phyloP scores from a whole-genome alignment of 2,113 vertebrate genomes.

The Gymnocephalus cernua region DNA sequence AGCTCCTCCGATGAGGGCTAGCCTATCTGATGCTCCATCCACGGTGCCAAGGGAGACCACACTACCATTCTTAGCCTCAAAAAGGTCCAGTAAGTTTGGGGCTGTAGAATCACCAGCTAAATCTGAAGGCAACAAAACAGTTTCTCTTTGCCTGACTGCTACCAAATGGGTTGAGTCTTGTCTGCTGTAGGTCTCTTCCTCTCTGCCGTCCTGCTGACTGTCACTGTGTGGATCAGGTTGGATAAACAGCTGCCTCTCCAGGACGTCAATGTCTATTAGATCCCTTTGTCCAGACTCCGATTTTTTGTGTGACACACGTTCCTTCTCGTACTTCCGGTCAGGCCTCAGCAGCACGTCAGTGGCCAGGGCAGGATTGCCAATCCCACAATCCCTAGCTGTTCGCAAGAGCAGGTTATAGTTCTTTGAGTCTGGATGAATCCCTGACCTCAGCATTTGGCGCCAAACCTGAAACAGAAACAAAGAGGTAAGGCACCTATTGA shows the following conservation, averaged over 20 bases:
- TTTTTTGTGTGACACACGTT: conserved; percentile 29
- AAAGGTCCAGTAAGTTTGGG: conserved; percentile 88
- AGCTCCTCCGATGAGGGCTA: conserved; percentile 90
- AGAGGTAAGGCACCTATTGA: background rate
- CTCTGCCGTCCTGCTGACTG: background rate
- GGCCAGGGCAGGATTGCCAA: conserved; percentile 85
- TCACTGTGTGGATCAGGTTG: conserved; percentile 43
- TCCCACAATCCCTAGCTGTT: conserved; percentile 90
- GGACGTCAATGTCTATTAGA: conserved; percentile 74
- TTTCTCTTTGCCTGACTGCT: conserved; percentile 32
- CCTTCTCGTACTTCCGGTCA: background rate
- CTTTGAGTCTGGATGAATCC: conserved; percentile 84
- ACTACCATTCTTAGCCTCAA: conserved; percentile 15
- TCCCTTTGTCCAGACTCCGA: background rate
- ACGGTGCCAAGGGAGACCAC: conserved; percentile 87
- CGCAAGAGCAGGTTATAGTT: conserved; percentile 91
- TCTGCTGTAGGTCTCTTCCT: background rate
- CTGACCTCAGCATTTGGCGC: conserved; percentile 90
- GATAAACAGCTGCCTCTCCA: conserved; percentile 86
- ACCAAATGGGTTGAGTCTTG: conserved; percentile 35
- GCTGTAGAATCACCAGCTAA: background rate
- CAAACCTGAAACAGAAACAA: conserved; percentile 87
- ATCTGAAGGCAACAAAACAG: background rate
- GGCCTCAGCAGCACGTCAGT: conserved; percentile 82
- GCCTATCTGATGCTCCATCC: conserved; percentile 77